Evolutionary conservation across 2,888 invertebrate species (phyloP).

Genomic region (Pantelozetes paolii): DNA sequence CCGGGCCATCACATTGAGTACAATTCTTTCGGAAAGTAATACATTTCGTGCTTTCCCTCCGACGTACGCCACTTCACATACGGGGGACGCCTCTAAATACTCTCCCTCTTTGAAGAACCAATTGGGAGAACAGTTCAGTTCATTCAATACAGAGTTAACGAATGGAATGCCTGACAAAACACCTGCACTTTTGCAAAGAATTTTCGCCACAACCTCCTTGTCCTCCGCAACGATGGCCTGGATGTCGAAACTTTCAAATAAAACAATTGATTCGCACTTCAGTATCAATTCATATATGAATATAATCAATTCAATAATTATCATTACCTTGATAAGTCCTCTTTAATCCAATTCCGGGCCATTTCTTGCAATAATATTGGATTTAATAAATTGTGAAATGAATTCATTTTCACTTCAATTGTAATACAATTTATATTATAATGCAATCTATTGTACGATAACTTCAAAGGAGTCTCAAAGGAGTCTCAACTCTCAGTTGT

Average conservation of each 20-base stretch:
- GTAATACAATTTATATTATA: no score
- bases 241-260: slow-evolving; percentile 43
- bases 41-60: slow-evolving; percentile 52
- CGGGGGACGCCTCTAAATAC: slow-evolving; percentile 44
- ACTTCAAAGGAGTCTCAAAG: no score
- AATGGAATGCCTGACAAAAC: slow-evolving; percentile 55
- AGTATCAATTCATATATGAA: background rate
- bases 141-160: slow-evolving; percentile 53
- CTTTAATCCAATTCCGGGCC: slow-evolving; percentile 45
- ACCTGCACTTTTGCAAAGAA: slow-evolving; percentile 49
- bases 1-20: slow-evolving; percentile 53
- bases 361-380: slow-evolving; percentile 44
- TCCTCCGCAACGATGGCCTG: slow-evolving; percentile 41
- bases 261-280: background rate
- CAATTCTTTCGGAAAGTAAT: slow-evolving; percentile 54
- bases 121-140: slow-evolving; percentile 51
- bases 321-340: slow-evolving; percentile 43
- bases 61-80: slow-evolving; percentile 51
- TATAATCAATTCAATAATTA: background rate
- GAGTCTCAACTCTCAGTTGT: no score
- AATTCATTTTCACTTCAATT: background rate
- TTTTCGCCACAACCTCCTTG: slow-evolving; percentile 38
- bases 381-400: slow-evolving; percentile 43
- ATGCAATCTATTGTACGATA: no score
- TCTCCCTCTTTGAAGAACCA: slow-evolving; percentile 53